phyloP scores from a whole-genome alignment of 2,888 invertebrate species.

The Rotaria sp. region DNA sequence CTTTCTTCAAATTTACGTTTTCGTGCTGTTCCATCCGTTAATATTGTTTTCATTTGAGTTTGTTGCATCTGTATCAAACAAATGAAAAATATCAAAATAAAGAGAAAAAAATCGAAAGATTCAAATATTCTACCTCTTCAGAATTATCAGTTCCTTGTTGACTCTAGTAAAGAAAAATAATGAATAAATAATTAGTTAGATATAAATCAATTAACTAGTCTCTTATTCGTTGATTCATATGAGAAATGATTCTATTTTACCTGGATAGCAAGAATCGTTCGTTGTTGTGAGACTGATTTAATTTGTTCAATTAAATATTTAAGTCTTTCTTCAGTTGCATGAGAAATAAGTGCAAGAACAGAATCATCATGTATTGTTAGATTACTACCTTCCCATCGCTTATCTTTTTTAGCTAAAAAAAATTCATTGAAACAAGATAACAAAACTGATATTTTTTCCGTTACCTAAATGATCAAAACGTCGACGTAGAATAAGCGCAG shows the following conservation, averaged over 20 bases:
- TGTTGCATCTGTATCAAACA: slow-evolving; percentile 71
- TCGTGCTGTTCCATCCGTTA: slow-evolving; percentile 91
- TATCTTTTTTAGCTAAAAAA: not conserved
- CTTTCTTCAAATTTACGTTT: slow-evolving; percentile 60
- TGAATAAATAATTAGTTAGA: too few species aligned
- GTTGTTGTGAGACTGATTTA: slow-evolving; percentile 4
- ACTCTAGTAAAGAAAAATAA: too few species aligned
- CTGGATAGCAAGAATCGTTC: slow-evolving; percentile 2
- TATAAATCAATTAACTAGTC: too few species aligned
- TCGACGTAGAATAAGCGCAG: not conserved
- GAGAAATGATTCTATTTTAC: too few species aligned
- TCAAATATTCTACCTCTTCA: too few species aligned
- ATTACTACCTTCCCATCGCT: not conserved
- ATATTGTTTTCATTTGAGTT: slow-evolving; percentile 81
- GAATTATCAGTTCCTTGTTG: too few species aligned
- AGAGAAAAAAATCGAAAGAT: too few species aligned
- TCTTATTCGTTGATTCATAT: too few species aligned
- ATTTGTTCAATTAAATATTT: slow-evolving; percentile 35
- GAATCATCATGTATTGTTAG: not conserved
- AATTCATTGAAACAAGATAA: too few species aligned
- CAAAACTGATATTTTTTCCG: not conserved
- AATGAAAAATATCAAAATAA: not conserved
- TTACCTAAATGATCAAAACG: not conserved
- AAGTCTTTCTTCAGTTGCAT: slow-evolving; percentile 38
- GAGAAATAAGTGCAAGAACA: slow-evolving; percentile 33